These are phyloP conservation scores for Setophaga petechia DNA, from an alignment of 2,113 vertebrate species.

Conservation along the genomic window DNA sequence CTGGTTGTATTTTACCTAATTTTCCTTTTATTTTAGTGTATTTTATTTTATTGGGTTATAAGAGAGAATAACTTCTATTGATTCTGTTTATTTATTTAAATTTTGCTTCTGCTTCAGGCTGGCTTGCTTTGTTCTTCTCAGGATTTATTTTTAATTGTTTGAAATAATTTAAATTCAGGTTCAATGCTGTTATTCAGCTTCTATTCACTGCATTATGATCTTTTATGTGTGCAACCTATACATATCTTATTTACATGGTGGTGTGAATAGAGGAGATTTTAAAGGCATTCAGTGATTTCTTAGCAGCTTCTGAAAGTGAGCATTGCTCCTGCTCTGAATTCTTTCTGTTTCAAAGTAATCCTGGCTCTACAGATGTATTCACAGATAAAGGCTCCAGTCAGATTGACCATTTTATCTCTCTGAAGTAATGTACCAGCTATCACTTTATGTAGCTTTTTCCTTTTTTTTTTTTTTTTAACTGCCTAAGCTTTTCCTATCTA, in stretches of 20 bases:
- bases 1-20: background rate
- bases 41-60: background rate
- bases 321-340: background rate
- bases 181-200: background rate
- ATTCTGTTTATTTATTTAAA: background rate
- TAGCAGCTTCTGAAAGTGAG: background rate
- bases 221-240: background rate
- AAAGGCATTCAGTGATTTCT: background rate
- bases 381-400: conserved; percentile 16
- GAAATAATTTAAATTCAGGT: background rate
- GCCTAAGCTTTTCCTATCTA: background rate
- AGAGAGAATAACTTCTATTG: background rate
- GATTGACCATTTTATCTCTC: background rate
- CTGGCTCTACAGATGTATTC: conserved; percentile 2
- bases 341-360: conserved; percentile 15
- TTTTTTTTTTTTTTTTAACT: background rate
- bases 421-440: background rate
- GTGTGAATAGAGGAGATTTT: background rate
- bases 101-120: background rate
- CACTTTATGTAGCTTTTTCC: background rate
- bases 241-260: background rate
- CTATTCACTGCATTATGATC: background rate
- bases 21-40: background rate
- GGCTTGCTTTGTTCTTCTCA: background rate
- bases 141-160: background rate